Evolutionary conservation across 2,797 vertebrate species (phyloP).

Genomic region (Rhinogobio ventralis): DNA sequence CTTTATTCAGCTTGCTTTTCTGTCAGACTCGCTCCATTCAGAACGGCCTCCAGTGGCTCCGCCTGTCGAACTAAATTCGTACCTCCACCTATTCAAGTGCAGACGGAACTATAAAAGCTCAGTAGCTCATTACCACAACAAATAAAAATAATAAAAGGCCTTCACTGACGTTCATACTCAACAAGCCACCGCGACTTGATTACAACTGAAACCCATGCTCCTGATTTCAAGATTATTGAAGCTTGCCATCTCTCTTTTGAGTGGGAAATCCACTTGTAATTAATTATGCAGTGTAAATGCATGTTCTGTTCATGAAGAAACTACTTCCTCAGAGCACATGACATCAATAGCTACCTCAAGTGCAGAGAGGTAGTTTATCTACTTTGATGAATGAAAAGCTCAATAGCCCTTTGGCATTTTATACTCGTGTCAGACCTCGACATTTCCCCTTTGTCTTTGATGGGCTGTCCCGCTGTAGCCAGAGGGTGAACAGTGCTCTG

Average conservation of each 20-base stretch:
- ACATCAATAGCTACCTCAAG: constrained; percentile 56
- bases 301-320: constrained; percentile 45
- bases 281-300: constrained; percentile 54
- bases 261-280: constrained; percentile 49
- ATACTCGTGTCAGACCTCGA: constrained; percentile 50
- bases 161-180: constrained; percentile 58
- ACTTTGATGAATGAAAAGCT: constrained; percentile 53
- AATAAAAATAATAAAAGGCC: constrained; percentile 56
- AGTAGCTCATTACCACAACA: constrained; percentile 70
- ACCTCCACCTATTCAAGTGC: constrained; percentile 69
- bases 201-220: constrained; percentile 31
- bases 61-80: constrained; percentile 66
- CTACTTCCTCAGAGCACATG: constrained; percentile 27
- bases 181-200: constrained; percentile 62
- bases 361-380: constrained; percentile 54
- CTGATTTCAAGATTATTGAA: neutral
- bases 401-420: constrained; percentile 48
- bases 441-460: constrained; percentile 48
- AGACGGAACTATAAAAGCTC: constrained; percentile 71
- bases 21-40: constrained; percentile 71
- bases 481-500: constrained; percentile 1
- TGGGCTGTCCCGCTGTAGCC: constrained; percentile 29
- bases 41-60: constrained; percentile 60
- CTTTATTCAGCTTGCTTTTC: constrained; percentile 58
- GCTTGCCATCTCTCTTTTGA: constrained; percentile 22